Evolutionary conservation across 2,113 vertebrate species (phyloP), one percentile per base, ranked within the genome.

Genomic region (Copsychus sechellarum): DNA sequence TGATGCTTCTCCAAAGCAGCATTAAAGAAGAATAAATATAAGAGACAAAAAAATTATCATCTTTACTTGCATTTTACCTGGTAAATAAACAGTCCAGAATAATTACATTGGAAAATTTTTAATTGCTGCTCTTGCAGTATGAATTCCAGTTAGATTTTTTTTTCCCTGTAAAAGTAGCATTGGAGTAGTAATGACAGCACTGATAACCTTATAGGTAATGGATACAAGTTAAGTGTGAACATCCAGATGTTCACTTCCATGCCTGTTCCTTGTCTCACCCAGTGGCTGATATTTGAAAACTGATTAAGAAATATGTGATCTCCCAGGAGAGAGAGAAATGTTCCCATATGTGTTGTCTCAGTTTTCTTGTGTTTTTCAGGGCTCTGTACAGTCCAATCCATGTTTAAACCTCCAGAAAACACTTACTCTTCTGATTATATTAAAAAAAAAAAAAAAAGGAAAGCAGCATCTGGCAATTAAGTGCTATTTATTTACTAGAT

Each of bases 401-500:
- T 2, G 0, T 65, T 65, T 81, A 70, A 92, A 88, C 50, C 81
- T 92, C 54, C 58, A 86, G 58, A 58, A 90, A 82, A 90, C 33
- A 57, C 11, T 71, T 86, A 78, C 3, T 73, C 12, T 80, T 82
- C 80, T 38, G 36, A 65, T 81, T 58, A 85, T 72, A 76, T 90
- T 54, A 2, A 56, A 77, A 64, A 79, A 56, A 8, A n/a, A 45
- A 34, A n/a, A 28, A 19, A 29, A 40, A 48, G 31, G 51, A 8
- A 42, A 14, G 16, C 17, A 89, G 62, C 84, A 95, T 38, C 91
- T 89, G 91, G 77, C 66, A 95, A 84, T 89, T 89, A 91, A 95
- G 33, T 85, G 42, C 57, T 82, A 29, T 82, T 95, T 85, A 94
- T 92, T 95, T 87, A 91, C 45, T 60, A 73, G 26, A 43, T 90